Base-by-base conservation (phyloP, 1,140 invertebrate genomes). In the Heliconius nattereri region DNA sequence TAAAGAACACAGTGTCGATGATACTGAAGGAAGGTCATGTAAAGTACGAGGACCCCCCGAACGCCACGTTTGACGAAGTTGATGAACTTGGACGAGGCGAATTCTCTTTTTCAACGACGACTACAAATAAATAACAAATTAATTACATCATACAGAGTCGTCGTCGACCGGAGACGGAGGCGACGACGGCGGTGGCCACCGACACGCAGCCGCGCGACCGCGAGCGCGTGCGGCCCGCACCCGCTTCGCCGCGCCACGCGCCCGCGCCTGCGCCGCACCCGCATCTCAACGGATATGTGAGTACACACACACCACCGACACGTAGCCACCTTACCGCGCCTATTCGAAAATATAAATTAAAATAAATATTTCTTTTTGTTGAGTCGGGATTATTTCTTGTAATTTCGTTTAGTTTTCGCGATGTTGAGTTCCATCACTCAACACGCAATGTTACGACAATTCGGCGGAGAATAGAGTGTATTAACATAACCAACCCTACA, bases 81-180 rank as follows among this genome's bases (percentile, higher is more conserved):
- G 32, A 35, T 7, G 32, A 35, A 35, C 32, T 35, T 35, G 32
- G 32, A 35, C 32, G 32, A 35, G 32, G 32, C 32, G 32, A 7
- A 35, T 7, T 7, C 32, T 35, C 32, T 35, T 35, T 35, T 5
- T 6, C 32, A 35, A 35, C 32, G 6, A 35, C 32, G 32, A 35
- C 32, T 35, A 35, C 32, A 35, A 35, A 35, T 35, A 35, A 35
- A 35, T 35, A 35, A 35, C 32, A 35, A 35, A 45, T n/a, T 13
- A 45, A 11, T 45, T 9, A 45, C 40, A 45, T 45, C 40, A 45
- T 35, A 35, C 92, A 95, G 87, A 85, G 92, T 2, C 89, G 95
- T 32, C 91, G 94, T 8, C 91, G 95, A 7, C 85, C 95, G 40
- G 95, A 95, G 79, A 94, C 95, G 8, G 95, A 95, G 80, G 93